These are phyloP conservation scores for Solea senegalensis DNA, from an alignment of 2,113 vertebrate species.

Conservation along the genomic window DNA sequence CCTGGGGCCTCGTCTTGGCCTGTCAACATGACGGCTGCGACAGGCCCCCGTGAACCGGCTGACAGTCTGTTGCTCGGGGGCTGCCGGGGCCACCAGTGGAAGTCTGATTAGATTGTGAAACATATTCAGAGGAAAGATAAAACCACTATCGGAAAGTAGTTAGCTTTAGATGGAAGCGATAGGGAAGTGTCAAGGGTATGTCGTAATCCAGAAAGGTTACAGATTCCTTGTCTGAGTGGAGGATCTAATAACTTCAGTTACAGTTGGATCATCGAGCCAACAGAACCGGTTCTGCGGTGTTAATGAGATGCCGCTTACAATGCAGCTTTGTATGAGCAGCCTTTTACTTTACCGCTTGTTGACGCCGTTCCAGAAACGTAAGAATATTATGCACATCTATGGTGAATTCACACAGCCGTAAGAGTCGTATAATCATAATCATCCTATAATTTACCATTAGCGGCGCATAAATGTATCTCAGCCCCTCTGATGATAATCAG, in stretches of 20 bases:
- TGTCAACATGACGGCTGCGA: slow-evolving; percentile 46
- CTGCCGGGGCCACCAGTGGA: slow-evolving; percentile 12
- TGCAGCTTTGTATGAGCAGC: slow-evolving; percentile 26
- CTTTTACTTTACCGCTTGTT: background rate
- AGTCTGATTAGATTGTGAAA: slow-evolving; percentile 45
- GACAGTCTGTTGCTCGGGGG: slow-evolving; percentile 30
- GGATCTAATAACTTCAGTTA: slow-evolving; percentile 44
- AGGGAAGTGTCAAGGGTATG: slow-evolving; percentile 41
- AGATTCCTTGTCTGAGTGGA: slow-evolving; percentile 35
- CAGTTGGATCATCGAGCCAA: slow-evolving; percentile 33
- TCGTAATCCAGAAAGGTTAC: slow-evolving; percentile 42
- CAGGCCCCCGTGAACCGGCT: slow-evolving; percentile 24
- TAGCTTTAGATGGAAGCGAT: slow-evolving; percentile 38
- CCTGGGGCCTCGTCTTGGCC: slow-evolving; percentile 36
- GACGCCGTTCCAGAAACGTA: slow-evolving; percentile 2
- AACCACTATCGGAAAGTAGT: slow-evolving; percentile 53
- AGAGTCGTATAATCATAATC: background rate
- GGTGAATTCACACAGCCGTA: background rate
- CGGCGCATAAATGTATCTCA: slow-evolving; percentile 26
- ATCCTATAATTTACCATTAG: slow-evolving; percentile 41
- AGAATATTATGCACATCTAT: slow-evolving; percentile 14
- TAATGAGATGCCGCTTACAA: slow-evolving; percentile 26
- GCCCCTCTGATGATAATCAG: slow-evolving; percentile 46
- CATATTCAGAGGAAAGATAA: slow-evolving; percentile 55
- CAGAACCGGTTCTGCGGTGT: slow-evolving; percentile 52